Base-by-base conservation (phyloP, 2,797 vertebrate genomes). In the Luscinia megarhynchos region DNA sequence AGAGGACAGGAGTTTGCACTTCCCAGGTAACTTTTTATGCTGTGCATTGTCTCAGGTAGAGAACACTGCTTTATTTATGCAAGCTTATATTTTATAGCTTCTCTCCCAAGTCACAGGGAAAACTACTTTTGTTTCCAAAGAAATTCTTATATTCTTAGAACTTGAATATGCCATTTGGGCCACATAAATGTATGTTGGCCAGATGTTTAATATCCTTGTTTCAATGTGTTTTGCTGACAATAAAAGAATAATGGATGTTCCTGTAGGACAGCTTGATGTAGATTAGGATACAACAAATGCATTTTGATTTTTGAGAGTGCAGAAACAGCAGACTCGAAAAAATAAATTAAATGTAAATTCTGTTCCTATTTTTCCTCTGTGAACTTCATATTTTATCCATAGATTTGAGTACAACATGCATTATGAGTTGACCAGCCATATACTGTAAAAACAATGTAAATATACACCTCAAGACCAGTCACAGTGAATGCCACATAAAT, bases 191-290 rank as follows among this genome's bases (percentile, higher is more conserved):
- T 84, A 87, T 86, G 89, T 63, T 88, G 80, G 91, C 87, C 94
- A 97, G 94, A 94, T 97, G 95, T 90, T 97, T 93, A 93, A 94
- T 86, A 94, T 27, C 66, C 77, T 43, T 48, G 21, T 87, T 94
- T 94, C 93, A 95, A 86, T 84, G 89, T 81, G 63, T 77, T 96
- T 96, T 96, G 77, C 89, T 93, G 95, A 89, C 72, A 87, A 90
- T 91, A 94, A 91, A 93, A 86, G 64, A 90, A 95, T 86, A 94
- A 94, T 64, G 77, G 68, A 90, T 82, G 77, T 57, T 96, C 93
- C 87, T 92, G 51, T 57, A 94, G 91, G 89, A 94, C 63, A 94
- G 15, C 76, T 76, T 90, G 70, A 94, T 94, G 89, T 87, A 81
- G 89, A 91, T 94, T 79, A 94, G 87, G 83, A 86, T 91, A 77